Evolutionary conservation across 2,888 invertebrate species (phyloP).

Genomic region (Phyllotreta striolata): DNA sequence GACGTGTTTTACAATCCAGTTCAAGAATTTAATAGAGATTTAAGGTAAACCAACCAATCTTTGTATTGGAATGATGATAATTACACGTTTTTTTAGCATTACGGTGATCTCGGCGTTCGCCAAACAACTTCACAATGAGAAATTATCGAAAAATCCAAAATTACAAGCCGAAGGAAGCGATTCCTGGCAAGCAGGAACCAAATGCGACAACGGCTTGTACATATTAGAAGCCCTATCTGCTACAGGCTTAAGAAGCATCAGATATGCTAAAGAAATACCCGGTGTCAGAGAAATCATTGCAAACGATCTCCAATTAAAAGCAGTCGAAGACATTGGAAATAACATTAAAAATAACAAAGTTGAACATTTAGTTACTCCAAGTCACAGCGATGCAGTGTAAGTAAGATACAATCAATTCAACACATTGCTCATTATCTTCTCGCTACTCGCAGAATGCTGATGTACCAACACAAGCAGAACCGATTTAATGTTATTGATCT

Average conservation of each 20-base stretch:
- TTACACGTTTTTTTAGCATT: conserved; percentile 65
- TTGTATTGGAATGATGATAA: background rate
- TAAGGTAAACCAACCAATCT: conserved; percentile 65
- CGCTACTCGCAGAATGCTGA: conserved; percentile 73
- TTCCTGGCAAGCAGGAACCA: conserved; percentile 40
- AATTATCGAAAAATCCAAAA: conserved; percentile 44
- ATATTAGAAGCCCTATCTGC: conserved; percentile 96
- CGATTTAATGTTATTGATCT: conserved; percentile 92
- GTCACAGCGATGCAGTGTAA: conserved; percentile 89
- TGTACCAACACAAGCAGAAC: conserved; percentile 80
- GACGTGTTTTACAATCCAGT: conserved; percentile 98
- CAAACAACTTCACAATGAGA: conserved; percentile 54
- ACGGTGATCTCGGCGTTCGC: conserved; percentile 76
- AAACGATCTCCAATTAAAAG: conserved; percentile 87
- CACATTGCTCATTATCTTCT: background rate
- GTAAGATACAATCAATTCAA: conserved; percentile 44
- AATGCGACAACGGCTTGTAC: conserved; percentile 65
- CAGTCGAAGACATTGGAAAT: conserved; percentile 84
- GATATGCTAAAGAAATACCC: conserved; percentile 94
- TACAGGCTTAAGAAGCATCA: conserved; percentile 92
- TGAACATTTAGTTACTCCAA: conserved; percentile 75
- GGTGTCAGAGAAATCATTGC: conserved; percentile 84
- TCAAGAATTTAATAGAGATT: conserved; percentile 97
- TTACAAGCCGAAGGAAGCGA: conserved; percentile 19
- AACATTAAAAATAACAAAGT: conserved; percentile 84